Base-by-base conservation (phyloP, 1,140 invertebrate genomes). In the Eriocheir sinensis region DNA sequence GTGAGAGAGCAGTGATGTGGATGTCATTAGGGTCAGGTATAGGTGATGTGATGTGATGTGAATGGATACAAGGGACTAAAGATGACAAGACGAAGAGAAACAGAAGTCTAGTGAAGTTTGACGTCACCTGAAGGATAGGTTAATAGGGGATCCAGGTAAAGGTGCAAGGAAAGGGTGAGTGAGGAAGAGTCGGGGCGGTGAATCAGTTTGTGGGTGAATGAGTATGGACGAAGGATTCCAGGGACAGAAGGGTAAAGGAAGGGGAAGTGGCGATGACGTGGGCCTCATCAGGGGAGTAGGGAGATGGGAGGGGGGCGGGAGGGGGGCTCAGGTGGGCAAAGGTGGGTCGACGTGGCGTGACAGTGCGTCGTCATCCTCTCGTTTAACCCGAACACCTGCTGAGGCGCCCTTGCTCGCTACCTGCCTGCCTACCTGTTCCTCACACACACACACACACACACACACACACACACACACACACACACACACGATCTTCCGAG, bases 311-410 rank as follows among this genome's bases (percentile, higher is more conserved):
- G 32, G 36, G 30, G 38, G 80, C 1, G 0, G 30, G n/a, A 12
- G 30, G 9, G 30, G 27, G 27, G 80, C 1, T 27, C 12, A n/a
- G 80, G n/a, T 12, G 12, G 80, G 80, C n/a, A 30, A 81, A 88
- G 86, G n/a, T 88, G 88, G 32, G 41, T 9, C 30, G 88, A 21
- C 53, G 88, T 85, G 81, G 81, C 81, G 44, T 53, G 38, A 89
- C 44, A 53, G 41, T 53, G 88, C 88, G 34, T 8, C 4, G 34
- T 89, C 88, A 89, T 53, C 44, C 44, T 53, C 44, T 89, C 41
- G 27, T 34, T 36, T 32, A 53, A 60, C 88, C 38, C 27, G 27
- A 27, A 44, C 88, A 89, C 41, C 88, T 89, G 88, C 41, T 53
- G n/a, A 30, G 8, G 30, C 34, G 12, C 27, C 53, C 81, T 85